These are phyloP conservation scores for Hydropotes inermis DNA, from an alignment of 2,113 vertebrate species.

Conservation along the genomic window DNA sequence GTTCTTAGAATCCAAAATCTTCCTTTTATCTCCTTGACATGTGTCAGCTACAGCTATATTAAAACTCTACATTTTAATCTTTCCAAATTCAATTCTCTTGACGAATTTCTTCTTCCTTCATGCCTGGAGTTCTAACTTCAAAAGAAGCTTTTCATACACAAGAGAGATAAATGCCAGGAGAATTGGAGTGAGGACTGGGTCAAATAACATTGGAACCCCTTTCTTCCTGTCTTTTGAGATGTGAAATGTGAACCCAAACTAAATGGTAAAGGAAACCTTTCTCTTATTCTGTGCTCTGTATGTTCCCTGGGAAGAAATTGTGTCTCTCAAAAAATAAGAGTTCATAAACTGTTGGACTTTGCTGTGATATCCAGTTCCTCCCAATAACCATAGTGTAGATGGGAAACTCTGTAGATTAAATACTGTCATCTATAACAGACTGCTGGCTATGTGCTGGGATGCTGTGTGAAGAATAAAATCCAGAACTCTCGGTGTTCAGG, in stretches of 20 bases:
- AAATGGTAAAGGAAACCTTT: neutral
- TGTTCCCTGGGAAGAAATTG: neutral
- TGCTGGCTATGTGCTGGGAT: neutral
- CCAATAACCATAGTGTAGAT: neutral
- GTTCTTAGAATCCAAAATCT: slow-evolving; percentile 21
- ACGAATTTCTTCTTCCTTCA: slow-evolving; percentile 40
- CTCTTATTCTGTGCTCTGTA: neutral
- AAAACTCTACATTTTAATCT: slow-evolving; percentile 66
- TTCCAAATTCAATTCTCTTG: slow-evolving; percentile 31
- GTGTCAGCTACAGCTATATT: slow-evolving; percentile 59
- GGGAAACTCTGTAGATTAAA: neutral
- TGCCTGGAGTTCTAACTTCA: slow-evolving; percentile 60
- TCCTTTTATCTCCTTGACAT: slow-evolving; percentile 60
- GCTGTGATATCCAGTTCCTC: neutral
- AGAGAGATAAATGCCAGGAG: slow-evolving; percentile 4
- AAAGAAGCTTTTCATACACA: slow-evolving; percentile 38
- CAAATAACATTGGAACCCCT: neutral
- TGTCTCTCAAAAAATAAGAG: neutral
- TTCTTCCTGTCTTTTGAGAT: neutral
- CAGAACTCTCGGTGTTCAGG: neutral
- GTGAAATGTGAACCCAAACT: neutral
- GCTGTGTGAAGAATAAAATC: neutral
- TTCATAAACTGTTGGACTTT: neutral
- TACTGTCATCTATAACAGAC: neutral
- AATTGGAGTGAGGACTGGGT: neutral